These are phyloP conservation scores for Dynastes maya DNA, from an alignment of 2,888 invertebrate species.

Conservation along the genomic window DNA sequence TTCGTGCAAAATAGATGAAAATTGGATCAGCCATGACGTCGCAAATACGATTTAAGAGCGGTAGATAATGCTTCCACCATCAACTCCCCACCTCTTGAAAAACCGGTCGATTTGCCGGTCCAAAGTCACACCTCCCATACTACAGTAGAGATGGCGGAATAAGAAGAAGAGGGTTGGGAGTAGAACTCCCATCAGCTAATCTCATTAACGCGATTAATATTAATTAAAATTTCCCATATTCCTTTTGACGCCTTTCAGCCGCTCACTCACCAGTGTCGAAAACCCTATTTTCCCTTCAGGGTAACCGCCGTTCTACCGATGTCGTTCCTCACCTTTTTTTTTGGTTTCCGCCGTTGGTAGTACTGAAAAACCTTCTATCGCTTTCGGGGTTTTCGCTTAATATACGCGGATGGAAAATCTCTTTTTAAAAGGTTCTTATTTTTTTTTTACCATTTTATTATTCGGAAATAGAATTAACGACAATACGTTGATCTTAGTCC, in stretches of 20 bases:
- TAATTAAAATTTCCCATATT: slow-evolving; percentile 37
- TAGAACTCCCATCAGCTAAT: slow-evolving; percentile 10
- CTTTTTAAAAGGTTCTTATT: neutral
- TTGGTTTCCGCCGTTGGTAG: neutral
- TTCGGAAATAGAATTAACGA: neutral
- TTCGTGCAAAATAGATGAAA: neutral
- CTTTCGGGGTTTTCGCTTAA: neutral
- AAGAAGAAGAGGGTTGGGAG: neutral
- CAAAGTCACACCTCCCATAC: too few relatives aligned
- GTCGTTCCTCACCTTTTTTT: neutral
- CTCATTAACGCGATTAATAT: slow-evolving; percentile 37
- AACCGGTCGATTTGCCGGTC: too few relatives aligned
- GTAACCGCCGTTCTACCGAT: neutral
- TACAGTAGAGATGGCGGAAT: too few relatives aligned
- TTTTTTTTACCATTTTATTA: neutral
- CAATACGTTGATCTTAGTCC: too few relatives aligned
- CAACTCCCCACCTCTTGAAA: neutral
- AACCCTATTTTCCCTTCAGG: neutral
- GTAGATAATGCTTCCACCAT: neutral
- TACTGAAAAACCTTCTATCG: neutral
- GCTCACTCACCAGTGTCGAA: neutral
- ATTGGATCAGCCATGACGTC: neutral
- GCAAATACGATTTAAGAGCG: neutral
- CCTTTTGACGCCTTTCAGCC: slow-evolving; percentile 23
- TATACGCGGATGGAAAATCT: neutral